These are phyloP conservation scores for Takifugu bimaculatus DNA, from an alignment of 2,113 vertebrate genomes.

Conservation along the genomic window DNA sequence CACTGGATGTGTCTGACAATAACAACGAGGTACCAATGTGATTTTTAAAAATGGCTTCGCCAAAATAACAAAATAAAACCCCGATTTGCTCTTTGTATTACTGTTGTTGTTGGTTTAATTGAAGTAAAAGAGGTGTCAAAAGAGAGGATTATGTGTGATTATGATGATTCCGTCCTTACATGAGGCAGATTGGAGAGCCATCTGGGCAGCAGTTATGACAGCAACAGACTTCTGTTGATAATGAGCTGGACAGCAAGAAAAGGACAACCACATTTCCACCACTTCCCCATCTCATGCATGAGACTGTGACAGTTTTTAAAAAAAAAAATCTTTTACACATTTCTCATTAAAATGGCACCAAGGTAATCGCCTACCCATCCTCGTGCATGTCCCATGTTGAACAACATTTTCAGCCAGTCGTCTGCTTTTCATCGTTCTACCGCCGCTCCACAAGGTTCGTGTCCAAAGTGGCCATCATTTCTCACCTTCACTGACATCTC, in stretches of 20 bases:
- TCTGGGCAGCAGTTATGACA: slow-evolving; percentile 53
- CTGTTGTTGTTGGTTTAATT: slow-evolving; percentile 25
- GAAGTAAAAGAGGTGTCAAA: slow-evolving; percentile 59
- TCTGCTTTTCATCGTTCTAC: slow-evolving; percentile 22
- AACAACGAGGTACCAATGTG: slow-evolving; percentile 14
- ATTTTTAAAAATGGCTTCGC: no score
- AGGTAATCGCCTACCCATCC: neutral
- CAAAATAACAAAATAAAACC: no score
- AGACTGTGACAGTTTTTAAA: slow-evolving; percentile 8
- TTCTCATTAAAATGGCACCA: neutral
- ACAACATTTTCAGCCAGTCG: slow-evolving; percentile 21
- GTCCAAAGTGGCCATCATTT: slow-evolving; percentile 89
- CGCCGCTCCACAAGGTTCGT: slow-evolving; percentile 69
- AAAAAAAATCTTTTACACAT: neutral
- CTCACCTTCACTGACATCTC: slow-evolving; percentile 87
- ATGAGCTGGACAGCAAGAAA: slow-evolving; percentile 57
- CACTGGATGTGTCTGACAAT: slow-evolving; percentile 29
- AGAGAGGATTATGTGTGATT: slow-evolving; percentile 59
- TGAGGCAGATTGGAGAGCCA: slow-evolving; percentile 63
- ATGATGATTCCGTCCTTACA: slow-evolving; percentile 57
- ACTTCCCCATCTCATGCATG: slow-evolving; percentile 19
- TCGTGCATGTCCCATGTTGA: slow-evolving; percentile 16
- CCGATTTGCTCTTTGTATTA: slow-evolving; percentile 14
- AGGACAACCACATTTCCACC: slow-evolving; percentile 49
- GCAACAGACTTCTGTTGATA: slow-evolving; percentile 53